These are phyloP conservation scores for Symphodus melops DNA, from an alignment of 2,113 vertebrate genomes.

Conservation along the genomic window DNA sequence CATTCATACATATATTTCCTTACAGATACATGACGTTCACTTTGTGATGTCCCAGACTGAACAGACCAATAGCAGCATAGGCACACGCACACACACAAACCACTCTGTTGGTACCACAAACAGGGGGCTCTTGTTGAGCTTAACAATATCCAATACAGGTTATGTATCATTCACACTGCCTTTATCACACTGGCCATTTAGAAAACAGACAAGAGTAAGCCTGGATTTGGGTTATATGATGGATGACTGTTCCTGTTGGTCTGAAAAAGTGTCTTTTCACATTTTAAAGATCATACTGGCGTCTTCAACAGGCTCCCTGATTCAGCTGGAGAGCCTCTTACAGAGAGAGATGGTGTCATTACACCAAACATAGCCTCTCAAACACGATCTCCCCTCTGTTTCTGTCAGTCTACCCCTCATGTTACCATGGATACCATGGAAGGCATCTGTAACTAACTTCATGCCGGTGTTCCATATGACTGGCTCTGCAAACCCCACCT, in stretches of 20 bases:
- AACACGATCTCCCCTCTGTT: slow-evolving; percentile 2
- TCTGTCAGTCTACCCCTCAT: slow-evolving; percentile 24
- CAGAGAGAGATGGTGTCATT: background rate
- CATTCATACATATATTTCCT: slow-evolving; percentile 35
- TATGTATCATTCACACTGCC: slow-evolving; percentile 5
- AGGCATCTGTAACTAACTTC: slow-evolving; percentile 67
- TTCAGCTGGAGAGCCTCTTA: slow-evolving; percentile 13
- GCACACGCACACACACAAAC: slow-evolving; percentile 46
- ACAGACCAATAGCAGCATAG: slow-evolving; percentile 62
- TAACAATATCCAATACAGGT: background rate
- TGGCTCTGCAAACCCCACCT: slow-evolving; percentile 34
- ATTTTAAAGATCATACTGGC: slow-evolving; percentile 26
- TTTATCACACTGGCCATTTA: slow-evolving; percentile 13
- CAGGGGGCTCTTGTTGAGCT: slow-evolving; percentile 23
- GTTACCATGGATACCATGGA: slow-evolving; percentile 66
- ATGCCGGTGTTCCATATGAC: slow-evolving; percentile 33
- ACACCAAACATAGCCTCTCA: slow-evolving; percentile 1
- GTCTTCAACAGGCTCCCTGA: slow-evolving; percentile 9
- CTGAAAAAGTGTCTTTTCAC: slow-evolving; percentile 4
- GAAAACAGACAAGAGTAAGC: background rate
- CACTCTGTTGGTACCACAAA: slow-evolving; percentile 16
- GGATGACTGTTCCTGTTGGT: background rate
- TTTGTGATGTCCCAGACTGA: slow-evolving; percentile 38
- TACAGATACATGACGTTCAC: slow-evolving; percentile 48
- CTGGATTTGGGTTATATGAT: slow-evolving; percentile 11